A percentile compares a stretch with the other conserved stretches of the same genome.
Evolutionary conservation across 2,888 invertebrate genomes (phyloP).

Genomic region (Diaphora mendica): DNA sequence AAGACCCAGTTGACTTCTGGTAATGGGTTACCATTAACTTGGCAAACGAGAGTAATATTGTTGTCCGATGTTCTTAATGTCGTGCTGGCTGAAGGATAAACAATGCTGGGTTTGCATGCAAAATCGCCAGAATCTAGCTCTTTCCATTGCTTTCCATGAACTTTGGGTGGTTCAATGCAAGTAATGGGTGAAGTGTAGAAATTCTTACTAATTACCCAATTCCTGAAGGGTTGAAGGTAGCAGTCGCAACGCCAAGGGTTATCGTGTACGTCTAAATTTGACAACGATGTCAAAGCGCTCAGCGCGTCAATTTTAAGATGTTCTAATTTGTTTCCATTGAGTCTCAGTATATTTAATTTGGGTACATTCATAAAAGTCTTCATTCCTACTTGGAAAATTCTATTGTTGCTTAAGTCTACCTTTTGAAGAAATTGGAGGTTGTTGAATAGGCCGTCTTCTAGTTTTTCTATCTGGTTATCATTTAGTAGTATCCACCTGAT

Average conservation of each 20-base stretch:
- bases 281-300: slow-evolving; percentile 88
- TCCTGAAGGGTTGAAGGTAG: slow-evolving; percentile 91
- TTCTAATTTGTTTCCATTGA: slow-evolving; percentile 91
- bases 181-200: slow-evolving; percentile 91
- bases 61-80: slow-evolving; percentile 88
- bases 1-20: slow-evolving; percentile 92
- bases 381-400: slow-evolving; percentile 89
- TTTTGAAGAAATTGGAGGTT: slow-evolving; percentile 91
- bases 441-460: slow-evolving; percentile 92
- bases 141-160: slow-evolving; percentile 91
- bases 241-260: slow-evolving; percentile 97
- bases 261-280: slow-evolving; percentile 90
- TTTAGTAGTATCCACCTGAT: slow-evolving; percentile 91
- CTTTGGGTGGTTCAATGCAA: slow-evolving; percentile 89
- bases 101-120: slow-evolving; percentile 93
- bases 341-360: slow-evolving; percentile 88
- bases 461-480: slow-evolving; percentile 90
- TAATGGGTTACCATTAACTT: slow-evolving; percentile 90
- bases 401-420: slow-evolving; percentile 92
- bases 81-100: slow-evolving; percentile 87
- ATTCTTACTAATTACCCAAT: slow-evolving; percentile 91
- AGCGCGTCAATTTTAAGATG: slow-evolving; percentile 89
- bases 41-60: slow-evolving; percentile 91
- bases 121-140: slow-evolving; percentile 90
- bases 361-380: slow-evolving; percentile 91